Evolutionary conservation across 2,797 vertebrate species (phyloP).

Genomic region (Galaxias olidus): DNA sequence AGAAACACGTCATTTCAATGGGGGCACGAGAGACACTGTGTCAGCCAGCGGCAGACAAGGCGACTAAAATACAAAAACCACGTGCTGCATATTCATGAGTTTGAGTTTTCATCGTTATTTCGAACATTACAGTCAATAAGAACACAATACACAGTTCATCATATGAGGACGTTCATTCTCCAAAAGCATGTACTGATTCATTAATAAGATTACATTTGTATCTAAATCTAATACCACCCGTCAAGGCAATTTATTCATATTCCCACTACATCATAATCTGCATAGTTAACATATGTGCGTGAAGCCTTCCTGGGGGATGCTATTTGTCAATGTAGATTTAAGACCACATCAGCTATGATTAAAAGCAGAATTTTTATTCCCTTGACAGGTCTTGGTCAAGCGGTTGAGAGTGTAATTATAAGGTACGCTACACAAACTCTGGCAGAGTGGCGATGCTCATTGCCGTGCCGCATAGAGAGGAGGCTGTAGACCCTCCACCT

Average conservation of each 20-base stretch:
- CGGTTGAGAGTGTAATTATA: slow-evolving; percentile 26
- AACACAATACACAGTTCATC: no score
- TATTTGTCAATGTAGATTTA: slow-evolving; percentile 13
- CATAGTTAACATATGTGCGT: neutral
- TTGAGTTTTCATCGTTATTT: no score
- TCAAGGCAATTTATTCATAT: neutral
- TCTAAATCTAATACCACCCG: neutral
- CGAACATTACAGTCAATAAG: no score
- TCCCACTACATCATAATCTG: neutral
- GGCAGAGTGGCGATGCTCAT: slow-evolving; percentile 21
- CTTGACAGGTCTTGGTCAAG: slow-evolving; percentile 56
- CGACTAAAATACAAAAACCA: no score
- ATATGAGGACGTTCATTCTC: no score
- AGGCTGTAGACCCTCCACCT: neutral
- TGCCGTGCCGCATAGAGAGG: slow-evolving; percentile 7
- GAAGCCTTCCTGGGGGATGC: slow-evolving; percentile 4
- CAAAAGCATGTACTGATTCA: no score
- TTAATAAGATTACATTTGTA: neutral
- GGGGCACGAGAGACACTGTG: neutral
- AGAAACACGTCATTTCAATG: slow-evolving; percentile 1
- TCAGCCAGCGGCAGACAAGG: no score
- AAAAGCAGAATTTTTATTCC: slow-evolving; percentile 39
- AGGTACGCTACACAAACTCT: slow-evolving; percentile 7
- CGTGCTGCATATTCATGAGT: no score
- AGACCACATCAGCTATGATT: slow-evolving; percentile 38